These are phyloP conservation scores for Acrossocheilus fasciatus DNA, from an alignment of 2,797 vertebrate species.

Conservation along the genomic window DNA sequence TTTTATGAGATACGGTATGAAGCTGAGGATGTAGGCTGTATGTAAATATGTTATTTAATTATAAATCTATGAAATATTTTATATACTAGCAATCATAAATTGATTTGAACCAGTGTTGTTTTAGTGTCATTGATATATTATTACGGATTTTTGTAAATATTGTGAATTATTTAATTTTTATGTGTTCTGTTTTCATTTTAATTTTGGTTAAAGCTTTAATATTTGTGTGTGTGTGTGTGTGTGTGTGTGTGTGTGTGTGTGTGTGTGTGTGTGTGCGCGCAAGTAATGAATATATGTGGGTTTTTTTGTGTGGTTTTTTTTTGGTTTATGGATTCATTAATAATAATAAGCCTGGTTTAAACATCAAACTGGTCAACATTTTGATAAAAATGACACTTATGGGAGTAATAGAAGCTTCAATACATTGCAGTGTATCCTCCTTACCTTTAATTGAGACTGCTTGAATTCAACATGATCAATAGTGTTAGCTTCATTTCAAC, in stretches of 20 bases:
- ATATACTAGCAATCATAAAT: not conserved
- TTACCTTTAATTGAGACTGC: constrained; percentile 12
- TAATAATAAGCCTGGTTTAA: not conserved
- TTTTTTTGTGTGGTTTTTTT: not conserved
- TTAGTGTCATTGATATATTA: not conserved
- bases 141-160: not conserved
- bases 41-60: not conserved
- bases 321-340: not conserved
- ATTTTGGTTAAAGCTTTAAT: not conserved
- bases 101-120: not conserved
- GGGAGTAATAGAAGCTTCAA: not conserved
- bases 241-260: not conserved
- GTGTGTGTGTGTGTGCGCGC: too few species aligned
- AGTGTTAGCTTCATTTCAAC: not conserved
- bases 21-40: not conserved
- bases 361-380: not conserved
- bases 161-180: not conserved
- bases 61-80: not conserved
- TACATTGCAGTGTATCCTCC: not conserved
- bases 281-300: not conserved
- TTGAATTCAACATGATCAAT: constrained; percentile 51
- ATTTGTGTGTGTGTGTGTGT: not conserved
- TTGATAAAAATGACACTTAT: not conserved
- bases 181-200: not conserved
- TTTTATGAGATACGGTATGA: not conserved